phyloP scores from a whole-genome alignment of 1,140 invertebrate species.

The Diorhabda elongata region DNA sequence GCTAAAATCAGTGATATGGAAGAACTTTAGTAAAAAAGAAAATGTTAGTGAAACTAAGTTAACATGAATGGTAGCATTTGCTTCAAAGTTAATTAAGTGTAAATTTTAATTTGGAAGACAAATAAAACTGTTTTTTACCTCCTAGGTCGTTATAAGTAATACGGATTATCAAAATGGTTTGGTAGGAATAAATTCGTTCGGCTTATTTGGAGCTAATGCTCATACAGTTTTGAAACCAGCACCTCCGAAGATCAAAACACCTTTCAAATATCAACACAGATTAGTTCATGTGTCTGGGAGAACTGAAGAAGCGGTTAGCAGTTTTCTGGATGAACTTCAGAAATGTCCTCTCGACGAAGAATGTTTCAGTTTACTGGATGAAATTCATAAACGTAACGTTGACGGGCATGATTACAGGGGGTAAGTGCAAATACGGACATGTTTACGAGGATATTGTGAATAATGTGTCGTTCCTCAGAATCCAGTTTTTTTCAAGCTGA shows the following conservation, averaged over 20 bases:
- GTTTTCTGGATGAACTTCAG: constrained; percentile 61
- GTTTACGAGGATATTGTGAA: too few relatives aligned
- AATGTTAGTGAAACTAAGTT: too few relatives aligned
- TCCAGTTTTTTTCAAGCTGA: too few relatives aligned
- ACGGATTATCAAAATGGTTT: constrained; percentile 49
- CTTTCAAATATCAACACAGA: constrained; percentile 47
- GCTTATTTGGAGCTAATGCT: constrained; percentile 59
- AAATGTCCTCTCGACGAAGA: constrained; percentile 36
- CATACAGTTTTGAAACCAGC: constrained; percentile 60
- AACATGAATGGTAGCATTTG: too few relatives aligned
- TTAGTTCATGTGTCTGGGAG: constrained; percentile 76
- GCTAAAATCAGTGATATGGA: too few relatives aligned
- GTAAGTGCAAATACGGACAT: not conserved
- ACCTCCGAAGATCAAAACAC: not conserved
- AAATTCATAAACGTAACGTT: not conserved
- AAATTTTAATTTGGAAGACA: too few relatives aligned
- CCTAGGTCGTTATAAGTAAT: not conserved
- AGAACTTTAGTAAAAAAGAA: too few relatives aligned
- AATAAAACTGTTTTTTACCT: too few relatives aligned
- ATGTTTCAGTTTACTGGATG: not conserved
- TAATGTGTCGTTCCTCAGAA: too few relatives aligned
- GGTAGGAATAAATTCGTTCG: constrained; percentile 54
- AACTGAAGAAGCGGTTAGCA: constrained; percentile 72
- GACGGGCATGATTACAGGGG: not conserved
- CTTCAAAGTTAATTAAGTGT: too few relatives aligned